phyloP scores from a whole-genome alignment of 2,888 invertebrate genomes.

The Glaucopsyche alexis region DNA sequence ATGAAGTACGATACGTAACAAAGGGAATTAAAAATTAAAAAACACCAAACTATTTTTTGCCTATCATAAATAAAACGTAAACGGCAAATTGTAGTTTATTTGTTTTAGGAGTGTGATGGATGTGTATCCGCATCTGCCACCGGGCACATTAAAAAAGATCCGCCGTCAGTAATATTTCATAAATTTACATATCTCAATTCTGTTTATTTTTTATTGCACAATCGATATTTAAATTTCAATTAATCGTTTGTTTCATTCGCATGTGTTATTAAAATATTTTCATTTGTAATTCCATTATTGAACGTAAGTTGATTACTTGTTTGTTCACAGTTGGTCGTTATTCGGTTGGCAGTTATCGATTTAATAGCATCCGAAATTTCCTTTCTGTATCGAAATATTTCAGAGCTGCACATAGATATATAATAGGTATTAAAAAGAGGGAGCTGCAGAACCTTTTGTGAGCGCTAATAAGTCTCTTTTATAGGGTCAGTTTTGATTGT shows the following conservation, averaged over 20 bases:
- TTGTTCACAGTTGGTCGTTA: conserved; percentile 21
- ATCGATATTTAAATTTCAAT: conserved; percentile 21
- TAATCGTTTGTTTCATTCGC: conserved; percentile 21
- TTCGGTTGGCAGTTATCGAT: conserved; percentile 36
- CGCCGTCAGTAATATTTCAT: conserved; percentile 20
- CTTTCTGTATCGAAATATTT: background rate
- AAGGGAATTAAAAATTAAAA: conserved; percentile 3
- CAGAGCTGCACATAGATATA: no score
- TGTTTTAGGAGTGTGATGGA: conserved; percentile 3
- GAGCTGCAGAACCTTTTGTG: no score
- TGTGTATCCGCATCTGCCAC: conserved; percentile 12
- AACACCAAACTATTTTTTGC: background rate
- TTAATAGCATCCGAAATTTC: conserved; percentile 35
- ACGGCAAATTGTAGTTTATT: conserved; percentile 19
- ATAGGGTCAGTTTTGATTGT: no score
- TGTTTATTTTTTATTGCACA: conserved; percentile 20
- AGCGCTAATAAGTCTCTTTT: no score
- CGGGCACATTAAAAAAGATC: conserved; percentile 24
- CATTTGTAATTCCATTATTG: background rate
- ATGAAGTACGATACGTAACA: background rate
- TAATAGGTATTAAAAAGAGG: no score
- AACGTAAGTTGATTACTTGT: conserved; percentile 22
- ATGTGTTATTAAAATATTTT: conserved; percentile 24
- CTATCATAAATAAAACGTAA: conserved; percentile 1
- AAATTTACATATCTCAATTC: conserved; percentile 22